phyloP scores from a whole-genome alignment of 2,113 vertebrate genomes.

The Notiomystis cincta region DNA sequence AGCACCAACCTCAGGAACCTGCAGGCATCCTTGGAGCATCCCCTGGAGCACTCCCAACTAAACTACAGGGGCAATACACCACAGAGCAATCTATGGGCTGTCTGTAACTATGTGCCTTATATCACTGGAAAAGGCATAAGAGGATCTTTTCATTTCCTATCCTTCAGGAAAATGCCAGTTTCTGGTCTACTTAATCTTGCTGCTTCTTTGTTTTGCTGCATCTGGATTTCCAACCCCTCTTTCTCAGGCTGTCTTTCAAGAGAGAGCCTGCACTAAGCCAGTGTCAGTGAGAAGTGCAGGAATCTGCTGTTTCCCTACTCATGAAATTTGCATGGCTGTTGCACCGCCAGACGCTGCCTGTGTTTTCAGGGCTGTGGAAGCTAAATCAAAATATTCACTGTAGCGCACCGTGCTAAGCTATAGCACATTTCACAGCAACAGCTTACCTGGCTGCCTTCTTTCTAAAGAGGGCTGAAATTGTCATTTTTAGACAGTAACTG shows the following conservation, averaged over 20 bases:
- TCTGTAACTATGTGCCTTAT: accelerated
- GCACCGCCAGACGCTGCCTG: neutral
- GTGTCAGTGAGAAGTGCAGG: neutral
- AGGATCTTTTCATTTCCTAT: neutral
- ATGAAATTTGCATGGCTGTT: conserved; percentile 9
- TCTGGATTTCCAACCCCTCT: neutral
- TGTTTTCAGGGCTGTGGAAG: neutral
- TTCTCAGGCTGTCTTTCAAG: neutral
- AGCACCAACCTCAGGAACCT: accelerated
- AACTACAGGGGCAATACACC: accelerated
- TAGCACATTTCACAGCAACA: neutral
- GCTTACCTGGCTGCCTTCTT: neutral
- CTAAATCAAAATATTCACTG: neutral
- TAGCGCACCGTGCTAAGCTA: neutral
- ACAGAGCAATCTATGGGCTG: neutral
- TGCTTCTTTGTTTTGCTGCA: neutral
- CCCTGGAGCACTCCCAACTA: neutral
- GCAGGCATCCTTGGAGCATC: neutral
- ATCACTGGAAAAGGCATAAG: neutral
- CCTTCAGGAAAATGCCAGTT: neutral
- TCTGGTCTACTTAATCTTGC: neutral
- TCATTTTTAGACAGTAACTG: neutral
- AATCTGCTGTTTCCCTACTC: conserved; percentile 6
- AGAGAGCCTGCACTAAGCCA: neutral
- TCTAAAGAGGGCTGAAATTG: neutral